These are phyloP conservation scores for Hozukius guyotensis DNA, from an alignment of 2,797 vertebrate species.

Conservation along the genomic window DNA sequence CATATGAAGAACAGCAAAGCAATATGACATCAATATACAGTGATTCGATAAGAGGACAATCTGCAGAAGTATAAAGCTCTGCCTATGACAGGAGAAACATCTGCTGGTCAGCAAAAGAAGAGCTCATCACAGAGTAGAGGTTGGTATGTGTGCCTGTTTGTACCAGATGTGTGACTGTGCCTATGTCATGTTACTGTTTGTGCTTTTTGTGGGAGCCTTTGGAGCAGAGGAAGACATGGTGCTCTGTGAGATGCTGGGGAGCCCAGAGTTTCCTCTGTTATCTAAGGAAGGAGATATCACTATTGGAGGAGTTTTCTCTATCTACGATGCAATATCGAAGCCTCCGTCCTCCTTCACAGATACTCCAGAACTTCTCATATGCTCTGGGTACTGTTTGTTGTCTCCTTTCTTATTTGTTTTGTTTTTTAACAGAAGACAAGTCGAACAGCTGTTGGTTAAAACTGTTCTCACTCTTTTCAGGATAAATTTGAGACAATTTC, in stretches of 20 bases:
- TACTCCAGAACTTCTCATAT: slow-evolving; percentile 67
- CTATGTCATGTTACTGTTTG: slow-evolving; percentile 57
- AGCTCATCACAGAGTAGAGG: background rate
- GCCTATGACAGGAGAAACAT: background rate
- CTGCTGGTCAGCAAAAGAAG: background rate
- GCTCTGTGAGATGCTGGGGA: slow-evolving; percentile 72
- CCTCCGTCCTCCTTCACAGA: slow-evolving; percentile 63
- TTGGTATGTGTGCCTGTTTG: background rate
- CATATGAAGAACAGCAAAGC: background rate
- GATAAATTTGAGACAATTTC: slow-evolving; percentile 81
- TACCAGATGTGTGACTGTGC: slow-evolving; percentile 35
- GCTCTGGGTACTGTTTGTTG: slow-evolving; percentile 71
- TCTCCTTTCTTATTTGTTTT: slow-evolving; percentile 16
- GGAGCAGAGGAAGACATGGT: slow-evolving; percentile 44
- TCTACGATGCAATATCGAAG: slow-evolving; percentile 72
- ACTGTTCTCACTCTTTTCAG: slow-evolving; percentile 43
- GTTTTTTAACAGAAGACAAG: background rate
- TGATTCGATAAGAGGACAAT: slow-evolving; percentile 42
- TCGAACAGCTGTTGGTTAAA: background rate
- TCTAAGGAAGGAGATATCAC: slow-evolving; percentile 77
- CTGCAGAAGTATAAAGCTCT: slow-evolving; percentile 40
- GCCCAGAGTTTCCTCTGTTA: slow-evolving; percentile 71
- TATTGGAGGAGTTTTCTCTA: slow-evolving; percentile 83
- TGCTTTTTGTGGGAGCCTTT: slow-evolving; percentile 50
- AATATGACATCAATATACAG: slow-evolving; percentile 31